phyloP scores from a whole-genome alignment of 2,797 vertebrate species.

The Poecilia wingei region DNA sequence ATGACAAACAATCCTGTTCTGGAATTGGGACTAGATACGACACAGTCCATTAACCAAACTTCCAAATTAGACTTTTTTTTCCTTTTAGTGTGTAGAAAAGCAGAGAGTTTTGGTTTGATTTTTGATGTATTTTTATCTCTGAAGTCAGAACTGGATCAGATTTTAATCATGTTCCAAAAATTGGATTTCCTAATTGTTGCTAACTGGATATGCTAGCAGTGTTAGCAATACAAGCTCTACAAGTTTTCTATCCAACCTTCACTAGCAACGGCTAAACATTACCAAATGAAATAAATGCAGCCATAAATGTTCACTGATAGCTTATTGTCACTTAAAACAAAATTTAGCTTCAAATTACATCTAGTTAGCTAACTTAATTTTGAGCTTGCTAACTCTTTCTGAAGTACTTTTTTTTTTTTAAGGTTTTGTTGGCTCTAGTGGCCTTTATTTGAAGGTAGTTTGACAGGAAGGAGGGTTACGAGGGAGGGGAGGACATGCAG shows the following conservation, averaged over 20 bases:
- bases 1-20: slow-evolving; percentile 21
- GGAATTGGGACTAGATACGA: slow-evolving; percentile 21
- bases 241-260: not conserved
- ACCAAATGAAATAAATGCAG: not conserved
- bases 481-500: too few relatives aligned
- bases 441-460: too few relatives aligned
- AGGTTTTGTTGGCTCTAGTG: too few relatives aligned
- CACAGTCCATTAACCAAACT: not conserved
- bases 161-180: not conserved
- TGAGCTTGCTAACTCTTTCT: too few relatives aligned
- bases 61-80: not conserved
- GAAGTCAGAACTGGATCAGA: not conserved
- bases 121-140: not conserved
- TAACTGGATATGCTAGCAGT: not conserved
- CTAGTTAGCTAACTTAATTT: too few relatives aligned
- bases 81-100: not conserved
- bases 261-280: not conserved
- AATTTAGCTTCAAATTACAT: not conserved
- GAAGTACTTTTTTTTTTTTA: too few relatives aligned
- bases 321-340: not conserved
- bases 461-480: too few relatives aligned
- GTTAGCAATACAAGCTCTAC: not conserved
- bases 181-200: not conserved
- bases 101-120: not conserved
- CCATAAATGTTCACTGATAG: not conserved